Base-by-base conservation (phyloP, 1,140 invertebrate species). In the Tenebrio molitor region DNA sequence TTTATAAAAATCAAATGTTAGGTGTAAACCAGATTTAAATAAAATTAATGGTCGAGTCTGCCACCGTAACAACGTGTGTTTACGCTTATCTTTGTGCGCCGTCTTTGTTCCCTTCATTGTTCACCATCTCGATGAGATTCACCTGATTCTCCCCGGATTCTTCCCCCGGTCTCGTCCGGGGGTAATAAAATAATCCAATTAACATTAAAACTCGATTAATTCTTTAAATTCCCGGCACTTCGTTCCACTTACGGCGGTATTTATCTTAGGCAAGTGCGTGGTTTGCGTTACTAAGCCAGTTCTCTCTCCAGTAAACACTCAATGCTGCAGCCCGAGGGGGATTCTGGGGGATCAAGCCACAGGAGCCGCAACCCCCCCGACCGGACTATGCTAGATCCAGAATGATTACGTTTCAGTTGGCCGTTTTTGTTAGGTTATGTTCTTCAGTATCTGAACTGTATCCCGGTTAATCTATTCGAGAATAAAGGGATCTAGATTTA, bases 181-280 rank as follows among this genome's bases (percentile, higher is more conserved):
- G 50, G 50, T 12, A 21, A 58, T 58, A 58, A 58, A 58, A 58
- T 58, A 58, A 58, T 58, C 50, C 50, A 58, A 58, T 58, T 58
- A 58, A 58, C 50, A 58, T 58, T 58, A 58, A 58, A 58, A 58
- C 50, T 58, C 50, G 50, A 58, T 58, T 58, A 58, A 58, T 58
- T 58, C 50, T 58, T 58, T 58, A 58, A 58, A 58, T 58, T 58
- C 50, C 50, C 50, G 23, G 50, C 50, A 58, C 50, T 58, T 58
- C 50, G 50, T 58, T 58, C 50, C 50, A 58, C 50, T 58, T 58
- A 58, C 50, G 23, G 23, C 12, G 23, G 50, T 58, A 58, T 58
- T 58, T 58, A 58, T 58, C 50, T 58, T 58, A 58, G 50, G 50
- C 50, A 58, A 58, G 50, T 58, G 50, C 50, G 50, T 58, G 50